Conservation (phyloP, 2,113 vertebrate genomes). For the Alethe diademata region DNA sequence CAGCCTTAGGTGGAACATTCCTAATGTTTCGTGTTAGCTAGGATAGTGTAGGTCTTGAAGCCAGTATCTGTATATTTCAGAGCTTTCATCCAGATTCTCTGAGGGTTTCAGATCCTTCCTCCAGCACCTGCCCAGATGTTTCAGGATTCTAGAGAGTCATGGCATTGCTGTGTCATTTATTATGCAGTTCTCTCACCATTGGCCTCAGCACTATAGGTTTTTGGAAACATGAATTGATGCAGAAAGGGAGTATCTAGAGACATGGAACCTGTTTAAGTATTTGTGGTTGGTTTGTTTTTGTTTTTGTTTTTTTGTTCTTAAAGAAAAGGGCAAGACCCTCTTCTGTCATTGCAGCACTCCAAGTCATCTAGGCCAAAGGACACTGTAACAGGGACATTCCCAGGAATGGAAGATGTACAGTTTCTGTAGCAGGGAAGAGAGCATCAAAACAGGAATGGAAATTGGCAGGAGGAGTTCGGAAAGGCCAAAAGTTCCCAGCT, state of each 20-base stretch:
- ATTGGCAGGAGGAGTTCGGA: neutral
- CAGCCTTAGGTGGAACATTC: neutral
- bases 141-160: neutral
- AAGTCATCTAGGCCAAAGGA: neutral
- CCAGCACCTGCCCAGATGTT: neutral
- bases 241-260: neutral
- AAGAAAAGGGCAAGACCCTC: neutral
- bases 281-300: neutral
- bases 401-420: neutral
- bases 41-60: neutral
- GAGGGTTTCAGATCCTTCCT: neutral
- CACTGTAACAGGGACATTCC: neutral
- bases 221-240: neutral
- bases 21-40: neutral
- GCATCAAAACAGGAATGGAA: neutral
- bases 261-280: neutral
- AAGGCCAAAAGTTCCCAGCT: slow-evolving; percentile 12
- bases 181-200: neutral
- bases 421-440: neutral
- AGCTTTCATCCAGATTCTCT: neutral
- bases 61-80: neutral
- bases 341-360: neutral
- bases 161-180: neutral
- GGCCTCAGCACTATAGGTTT: neutral
- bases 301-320: too few species aligned